A percentile compares a stretch with the other conserved stretches of the same genome.
phyloP scores from a whole-genome alignment of 2,113 vertebrate genomes.

The Channa maculata region DNA sequence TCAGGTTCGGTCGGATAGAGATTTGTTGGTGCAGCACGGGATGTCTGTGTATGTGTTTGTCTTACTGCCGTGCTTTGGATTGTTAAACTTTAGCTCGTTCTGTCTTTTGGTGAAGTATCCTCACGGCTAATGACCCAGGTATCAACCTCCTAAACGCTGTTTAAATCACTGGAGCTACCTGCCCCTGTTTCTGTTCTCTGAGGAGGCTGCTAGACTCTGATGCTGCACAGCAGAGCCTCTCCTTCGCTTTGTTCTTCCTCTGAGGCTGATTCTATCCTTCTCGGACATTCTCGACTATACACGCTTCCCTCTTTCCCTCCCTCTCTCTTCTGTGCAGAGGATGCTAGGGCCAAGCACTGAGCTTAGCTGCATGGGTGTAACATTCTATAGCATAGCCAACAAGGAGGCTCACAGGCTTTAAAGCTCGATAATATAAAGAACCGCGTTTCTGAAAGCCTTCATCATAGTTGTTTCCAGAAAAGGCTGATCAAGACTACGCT shows the following conservation, averaged over 20 bases:
- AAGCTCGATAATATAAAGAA: not conserved
- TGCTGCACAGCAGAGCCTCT: conserved; percentile 14
- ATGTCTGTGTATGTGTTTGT: not conserved
- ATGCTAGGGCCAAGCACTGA: conserved; percentile 55
- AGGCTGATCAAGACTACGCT: not conserved
- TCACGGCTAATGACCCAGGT: conserved; percentile 42
- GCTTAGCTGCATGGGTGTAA: conserved; percentile 9
- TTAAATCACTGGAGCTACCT: conserved; percentile 3
- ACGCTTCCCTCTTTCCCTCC: not conserved
- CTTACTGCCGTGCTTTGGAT: not conserved
- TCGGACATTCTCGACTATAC: not conserved
- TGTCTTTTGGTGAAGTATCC: conserved; percentile 13
- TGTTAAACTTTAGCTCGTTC: conserved; percentile 33
- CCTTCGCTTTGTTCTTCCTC: conserved; percentile 24
- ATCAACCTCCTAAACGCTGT: conserved; percentile 32
- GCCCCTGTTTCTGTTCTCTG: conserved; percentile 7
- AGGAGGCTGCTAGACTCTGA: conserved; percentile 35
- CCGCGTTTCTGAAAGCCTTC: not conserved
- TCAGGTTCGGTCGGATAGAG: not conserved
- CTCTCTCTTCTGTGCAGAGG: not conserved
- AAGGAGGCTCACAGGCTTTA: conserved; percentile 5
- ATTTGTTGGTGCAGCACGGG: not conserved
- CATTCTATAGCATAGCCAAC: not conserved
- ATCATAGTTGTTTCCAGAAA: not conserved
- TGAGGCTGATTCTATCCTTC: not conserved